These are phyloP conservation scores for Drosophila insularis DNA, from an alignment of 1,140 invertebrate species.

Conservation along the genomic window DNA sequence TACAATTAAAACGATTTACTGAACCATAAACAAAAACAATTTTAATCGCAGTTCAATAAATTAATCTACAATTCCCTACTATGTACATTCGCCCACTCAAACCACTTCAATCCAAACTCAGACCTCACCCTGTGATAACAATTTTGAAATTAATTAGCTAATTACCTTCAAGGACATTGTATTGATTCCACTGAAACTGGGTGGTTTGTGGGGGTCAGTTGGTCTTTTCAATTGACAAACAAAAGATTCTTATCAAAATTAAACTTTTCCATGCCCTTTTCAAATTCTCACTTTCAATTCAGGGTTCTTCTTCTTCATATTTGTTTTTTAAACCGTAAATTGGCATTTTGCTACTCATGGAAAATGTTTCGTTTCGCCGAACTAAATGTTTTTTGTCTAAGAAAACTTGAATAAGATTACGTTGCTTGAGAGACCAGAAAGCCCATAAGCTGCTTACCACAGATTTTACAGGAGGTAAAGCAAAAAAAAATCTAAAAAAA, in stretches of 20 bases:
- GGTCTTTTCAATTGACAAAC: constrained; percentile 7
- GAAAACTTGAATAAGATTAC: constrained; percentile 4
- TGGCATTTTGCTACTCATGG: background rate
- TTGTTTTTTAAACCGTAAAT: constrained; percentile 3
- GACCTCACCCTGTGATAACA: constrained; percentile 11
- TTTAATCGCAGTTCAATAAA: constrained; percentile 66
- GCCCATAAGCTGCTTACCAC: constrained; percentile 4
- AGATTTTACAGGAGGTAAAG: background rate
- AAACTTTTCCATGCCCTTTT: background rate
- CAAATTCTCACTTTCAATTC: background rate
- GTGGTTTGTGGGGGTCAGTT: background rate
- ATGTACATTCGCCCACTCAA: background rate
- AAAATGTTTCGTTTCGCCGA: background rate
- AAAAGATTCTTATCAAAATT: constrained; percentile 15
- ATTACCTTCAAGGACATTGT: constrained; percentile 59
- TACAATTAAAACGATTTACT: constrained; percentile 78
- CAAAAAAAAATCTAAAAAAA: background rate
- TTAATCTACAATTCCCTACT: constrained; percentile 54
- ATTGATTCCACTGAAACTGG: constrained; percentile 55
- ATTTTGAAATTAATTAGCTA: constrained; percentile 76
- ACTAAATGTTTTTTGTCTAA: constrained; percentile 1
- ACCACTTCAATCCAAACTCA: constrained; percentile 13
- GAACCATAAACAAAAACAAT: constrained; percentile 28
- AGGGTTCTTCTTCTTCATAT: background rate
- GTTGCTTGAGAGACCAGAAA: constrained; percentile 1